A percentile compares a stretch with the other conserved stretches of the same genome.
Evolutionary conservation across 2,888 invertebrate species (phyloP).

Genomic region (Teinopalpus imperialis): DNA sequence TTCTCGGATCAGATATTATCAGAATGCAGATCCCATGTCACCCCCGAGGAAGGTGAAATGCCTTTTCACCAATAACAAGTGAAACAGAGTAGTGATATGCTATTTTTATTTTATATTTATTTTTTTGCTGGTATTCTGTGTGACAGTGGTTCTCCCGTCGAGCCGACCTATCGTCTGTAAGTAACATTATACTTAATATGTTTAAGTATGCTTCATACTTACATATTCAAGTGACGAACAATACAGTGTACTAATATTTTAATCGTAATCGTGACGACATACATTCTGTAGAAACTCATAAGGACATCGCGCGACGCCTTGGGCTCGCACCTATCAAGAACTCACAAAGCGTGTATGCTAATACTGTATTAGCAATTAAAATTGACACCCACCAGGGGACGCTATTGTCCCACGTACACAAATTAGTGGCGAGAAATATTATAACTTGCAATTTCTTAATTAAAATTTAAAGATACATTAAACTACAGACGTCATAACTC

Average conservation of each 20-base stretch:
- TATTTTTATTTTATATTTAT: too few relatives aligned
- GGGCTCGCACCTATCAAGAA: slow-evolving; percentile 64
- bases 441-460: slow-evolving; percentile 12
- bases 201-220: neutral
- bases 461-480: too few relatives aligned
- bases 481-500: too few relatives aligned
- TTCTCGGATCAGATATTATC: too few relatives aligned
- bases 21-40: too few relatives aligned
- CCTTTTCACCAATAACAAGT: too few relatives aligned
- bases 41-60: too few relatives aligned
- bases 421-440: slow-evolving; percentile 13
- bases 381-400: slow-evolving; percentile 70
- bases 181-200: too few relatives aligned
- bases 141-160: too few relatives aligned
- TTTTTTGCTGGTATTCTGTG: too few relatives aligned
- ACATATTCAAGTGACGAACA: slow-evolving; percentile 10
- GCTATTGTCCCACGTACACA: slow-evolving; percentile 59
- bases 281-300: slow-evolving; percentile 42
- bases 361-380: slow-evolving; percentile 77
- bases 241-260: slow-evolving; percentile 20
- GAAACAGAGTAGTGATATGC: too few relatives aligned
- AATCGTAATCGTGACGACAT: slow-evolving; percentile 36
- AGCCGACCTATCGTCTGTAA: too few relatives aligned
- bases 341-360: slow-evolving; percentile 76
- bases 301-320: slow-evolving; percentile 62